Conservation (phyloP, 2,888 invertebrate species). For the Agrotis exclamationis region DNA sequence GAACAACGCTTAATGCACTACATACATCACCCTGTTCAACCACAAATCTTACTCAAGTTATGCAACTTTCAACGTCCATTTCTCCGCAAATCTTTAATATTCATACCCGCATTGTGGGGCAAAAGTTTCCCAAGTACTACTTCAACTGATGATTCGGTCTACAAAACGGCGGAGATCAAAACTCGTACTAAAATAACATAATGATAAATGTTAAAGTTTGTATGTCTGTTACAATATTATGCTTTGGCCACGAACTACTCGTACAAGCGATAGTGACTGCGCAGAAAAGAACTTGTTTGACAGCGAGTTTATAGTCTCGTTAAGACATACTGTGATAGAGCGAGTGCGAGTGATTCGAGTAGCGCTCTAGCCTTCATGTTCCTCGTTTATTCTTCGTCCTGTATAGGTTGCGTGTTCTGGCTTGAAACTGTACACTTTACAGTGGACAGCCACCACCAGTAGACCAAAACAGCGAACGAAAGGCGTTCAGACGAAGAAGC, state of each 20-base stretch:
- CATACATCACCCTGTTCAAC: conserved; percentile 7
- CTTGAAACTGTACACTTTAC: too few species aligned
- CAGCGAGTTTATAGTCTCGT: not conserved
- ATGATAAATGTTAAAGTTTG: not conserved
- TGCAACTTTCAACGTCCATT: conserved; percentile 26
- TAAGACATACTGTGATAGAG: too few species aligned
- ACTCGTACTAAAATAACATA: not conserved
- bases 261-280: too few species aligned
- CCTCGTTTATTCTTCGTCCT: too few species aligned
- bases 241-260: not conserved
- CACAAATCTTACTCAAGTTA: conserved; percentile 23
- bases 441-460: too few species aligned
- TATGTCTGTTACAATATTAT: not conserved
- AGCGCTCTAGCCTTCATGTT: too few species aligned
- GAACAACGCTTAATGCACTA: conserved; percentile 5
- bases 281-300: not conserved
- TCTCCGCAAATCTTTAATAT: conserved; percentile 39
- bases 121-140: conserved; percentile 35
- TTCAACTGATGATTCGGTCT: conserved; percentile 23
- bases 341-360: too few species aligned
- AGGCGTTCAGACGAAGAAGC: too few species aligned
- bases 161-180: conserved; percentile 8
- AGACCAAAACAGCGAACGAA: too few species aligned
- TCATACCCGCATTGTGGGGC: conserved; percentile 25
- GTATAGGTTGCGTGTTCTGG: too few species aligned